These are phyloP conservation scores for Riparia riparia DNA, from an alignment of 2,113 vertebrate species.

Conservation along the genomic window DNA sequence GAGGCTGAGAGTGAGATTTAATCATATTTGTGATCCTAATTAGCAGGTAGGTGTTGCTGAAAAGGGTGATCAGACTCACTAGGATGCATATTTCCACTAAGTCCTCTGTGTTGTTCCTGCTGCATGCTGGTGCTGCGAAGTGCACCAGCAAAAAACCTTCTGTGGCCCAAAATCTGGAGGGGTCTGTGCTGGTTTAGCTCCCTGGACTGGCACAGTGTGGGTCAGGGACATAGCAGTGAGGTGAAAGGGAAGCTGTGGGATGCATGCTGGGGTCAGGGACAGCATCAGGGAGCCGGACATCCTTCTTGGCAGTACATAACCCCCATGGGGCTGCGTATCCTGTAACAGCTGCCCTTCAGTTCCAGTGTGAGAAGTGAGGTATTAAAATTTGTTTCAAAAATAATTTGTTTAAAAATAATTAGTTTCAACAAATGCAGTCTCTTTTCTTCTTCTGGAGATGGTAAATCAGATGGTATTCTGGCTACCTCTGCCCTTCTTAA, in stretches of 20 bases:
- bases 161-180: background rate
- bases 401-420: background rate
- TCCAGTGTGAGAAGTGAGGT: background rate
- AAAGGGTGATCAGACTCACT: background rate
- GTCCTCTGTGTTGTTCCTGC: background rate
- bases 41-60: background rate
- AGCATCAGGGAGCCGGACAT: background rate
- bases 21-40: background rate
- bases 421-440: background rate
- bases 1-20: background rate
- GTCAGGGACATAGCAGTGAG: fast-evolving
- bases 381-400: background rate
- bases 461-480: background rate
- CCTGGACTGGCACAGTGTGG: background rate
- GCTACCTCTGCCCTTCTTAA: background rate
- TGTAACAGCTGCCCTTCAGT: background rate
- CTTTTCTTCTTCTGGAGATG: background rate
- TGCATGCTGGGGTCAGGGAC: background rate
- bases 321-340: background rate
- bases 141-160: background rate
- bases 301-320: conserved; percentile 1
- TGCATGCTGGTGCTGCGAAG: background rate
- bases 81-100: background rate
- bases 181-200: background rate
- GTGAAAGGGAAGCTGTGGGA: background rate